phyloP scores from a whole-genome alignment of 1,140 invertebrate genomes.

The Polypedilum vanderplanki region DNA sequence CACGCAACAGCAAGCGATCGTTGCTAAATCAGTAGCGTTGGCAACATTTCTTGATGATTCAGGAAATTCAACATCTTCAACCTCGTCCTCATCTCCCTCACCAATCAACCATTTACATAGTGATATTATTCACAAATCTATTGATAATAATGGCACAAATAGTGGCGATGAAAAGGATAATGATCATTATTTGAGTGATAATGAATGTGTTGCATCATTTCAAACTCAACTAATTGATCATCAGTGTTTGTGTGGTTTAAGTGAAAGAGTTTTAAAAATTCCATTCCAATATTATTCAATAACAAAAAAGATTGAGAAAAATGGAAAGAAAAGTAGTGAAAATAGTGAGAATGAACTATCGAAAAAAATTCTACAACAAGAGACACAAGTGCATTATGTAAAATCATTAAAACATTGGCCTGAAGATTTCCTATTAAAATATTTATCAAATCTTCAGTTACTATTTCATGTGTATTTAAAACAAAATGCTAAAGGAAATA shows the following conservation, averaged over 20 bases:
- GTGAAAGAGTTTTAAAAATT: constrained; percentile 58
- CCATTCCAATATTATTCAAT: constrained; percentile 59
- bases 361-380: neutral
- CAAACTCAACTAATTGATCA: constrained; percentile 55
- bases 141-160: constrained; percentile 22
- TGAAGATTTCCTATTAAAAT: constrained; percentile 61
- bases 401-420: constrained; percentile 62
- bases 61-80: constrained; percentile 4
- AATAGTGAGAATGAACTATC: neutral
- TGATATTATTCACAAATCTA: neutral
- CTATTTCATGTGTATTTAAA: constrained; percentile 77
- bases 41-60: constrained; percentile 8
- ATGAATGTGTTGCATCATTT: constrained; percentile 41
- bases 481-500: constrained; percentile 69
- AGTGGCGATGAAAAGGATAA: constrained; percentile 35
- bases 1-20: neutral
- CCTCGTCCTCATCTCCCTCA: neutral
- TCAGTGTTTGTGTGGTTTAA: constrained; percentile 70
- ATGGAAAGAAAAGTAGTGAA: constrained; percentile 20
- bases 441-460: constrained; percentile 72
- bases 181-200: constrained; percentile 22
- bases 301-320: constrained; percentile 43
- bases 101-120: neutral
- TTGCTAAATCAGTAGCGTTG: neutral
- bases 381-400: constrained; percentile 34